Evolutionary conservation across 2,888 invertebrate genomes (phyloP).

Genomic region (Branchipolynoe longqiensis): DNA sequence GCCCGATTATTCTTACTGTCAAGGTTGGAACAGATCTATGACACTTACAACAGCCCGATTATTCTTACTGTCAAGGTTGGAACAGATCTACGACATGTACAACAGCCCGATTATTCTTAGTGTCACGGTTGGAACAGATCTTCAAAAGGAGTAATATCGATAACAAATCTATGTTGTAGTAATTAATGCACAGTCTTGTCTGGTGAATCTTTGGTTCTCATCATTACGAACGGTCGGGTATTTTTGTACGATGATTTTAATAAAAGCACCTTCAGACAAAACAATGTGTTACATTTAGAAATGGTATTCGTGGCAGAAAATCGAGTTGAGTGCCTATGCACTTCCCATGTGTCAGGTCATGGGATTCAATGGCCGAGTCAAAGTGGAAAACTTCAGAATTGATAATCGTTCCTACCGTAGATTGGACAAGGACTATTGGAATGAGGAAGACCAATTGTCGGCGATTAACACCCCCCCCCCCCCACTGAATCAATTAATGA

Average conservation of each 20-base stretch:
- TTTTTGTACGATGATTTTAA: slow-evolving; percentile 47
- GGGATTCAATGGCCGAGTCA: too few species aligned
- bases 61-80: not conserved
- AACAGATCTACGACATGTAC: not conserved
- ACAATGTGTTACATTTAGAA: not conserved
- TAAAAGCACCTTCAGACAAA: slow-evolving; percentile 50
- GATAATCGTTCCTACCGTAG: too few species aligned
- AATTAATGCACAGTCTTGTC: not conserved
- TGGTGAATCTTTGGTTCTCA: slow-evolving; percentile 9
- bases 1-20: too few species aligned
- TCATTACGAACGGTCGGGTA: slow-evolving; percentile 32
- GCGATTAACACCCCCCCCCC: too few species aligned
- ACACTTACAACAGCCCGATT: not conserved
- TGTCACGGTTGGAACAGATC: not conserved
- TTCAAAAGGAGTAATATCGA: not conserved
- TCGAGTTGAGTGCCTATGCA: too few species aligned
- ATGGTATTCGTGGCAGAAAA: too few species aligned
- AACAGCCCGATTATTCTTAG: not conserved
- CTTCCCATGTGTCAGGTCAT: too few species aligned
- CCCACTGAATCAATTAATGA: too few species aligned
- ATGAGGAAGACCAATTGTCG: too few species aligned
- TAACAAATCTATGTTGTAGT: not conserved
- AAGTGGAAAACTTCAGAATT: too few species aligned
- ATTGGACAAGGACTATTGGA: too few species aligned
- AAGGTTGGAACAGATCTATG: not conserved